These are phyloP conservation scores for Stenurella melanura DNA, from an alignment of 2,888 invertebrate genomes.

Conservation along the genomic window DNA sequence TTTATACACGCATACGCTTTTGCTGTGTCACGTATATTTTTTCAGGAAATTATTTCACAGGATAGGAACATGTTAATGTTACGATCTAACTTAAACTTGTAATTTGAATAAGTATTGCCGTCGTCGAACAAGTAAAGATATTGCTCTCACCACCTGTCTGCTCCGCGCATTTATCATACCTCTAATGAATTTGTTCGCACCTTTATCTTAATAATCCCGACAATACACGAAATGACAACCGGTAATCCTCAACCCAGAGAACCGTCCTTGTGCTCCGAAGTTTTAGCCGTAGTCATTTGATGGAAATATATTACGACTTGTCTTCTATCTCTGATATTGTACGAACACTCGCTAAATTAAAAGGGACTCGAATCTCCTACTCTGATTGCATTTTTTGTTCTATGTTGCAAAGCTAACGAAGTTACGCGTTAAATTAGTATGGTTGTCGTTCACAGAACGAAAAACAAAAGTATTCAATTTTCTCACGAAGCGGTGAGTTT, in stretches of 20 bases:
- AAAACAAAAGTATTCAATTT: slow-evolving; percentile 10
- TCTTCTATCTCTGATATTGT: neutral
- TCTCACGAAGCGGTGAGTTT: neutral
- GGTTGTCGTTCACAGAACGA: neutral
- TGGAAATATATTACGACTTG: slow-evolving; percentile 2
- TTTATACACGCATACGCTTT: no score
- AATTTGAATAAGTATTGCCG: no score
- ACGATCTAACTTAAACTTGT: no score
- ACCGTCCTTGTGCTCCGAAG: neutral
- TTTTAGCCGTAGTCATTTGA: neutral
- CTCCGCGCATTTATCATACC: neutral
- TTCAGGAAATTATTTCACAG: no score
- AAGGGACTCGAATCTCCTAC: neutral
- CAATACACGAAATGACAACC: neutral
- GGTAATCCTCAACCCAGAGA: neutral
- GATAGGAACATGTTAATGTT: no score
- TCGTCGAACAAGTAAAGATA: no score
- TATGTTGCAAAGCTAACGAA: neutral
- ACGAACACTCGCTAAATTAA: slow-evolving; percentile 10
- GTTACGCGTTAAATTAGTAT: neutral
- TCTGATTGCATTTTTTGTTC: slow-evolving; percentile 9
- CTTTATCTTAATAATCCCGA: neutral
- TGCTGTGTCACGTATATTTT: no score
- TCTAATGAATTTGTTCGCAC: neutral
- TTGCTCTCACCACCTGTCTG: no score